phyloP scores from a whole-genome alignment of 2,888 invertebrate species.

The Scelioninae gen. 2 region DNA sequence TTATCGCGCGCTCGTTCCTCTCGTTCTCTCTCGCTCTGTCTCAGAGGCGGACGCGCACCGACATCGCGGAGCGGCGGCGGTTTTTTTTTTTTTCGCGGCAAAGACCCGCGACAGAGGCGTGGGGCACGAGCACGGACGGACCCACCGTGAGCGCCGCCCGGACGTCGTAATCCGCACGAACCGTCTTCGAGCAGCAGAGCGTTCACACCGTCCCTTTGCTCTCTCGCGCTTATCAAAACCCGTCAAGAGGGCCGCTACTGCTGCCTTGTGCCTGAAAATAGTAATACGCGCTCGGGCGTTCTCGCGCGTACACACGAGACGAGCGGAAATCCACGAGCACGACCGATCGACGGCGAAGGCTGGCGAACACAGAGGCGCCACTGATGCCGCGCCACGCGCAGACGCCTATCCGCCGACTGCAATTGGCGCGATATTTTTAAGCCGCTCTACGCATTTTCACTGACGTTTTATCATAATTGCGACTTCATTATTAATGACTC shows the following conservation, averaged over 20 bases:
- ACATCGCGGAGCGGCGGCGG: constrained; percentile 40
- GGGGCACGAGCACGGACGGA: constrained; percentile 4
- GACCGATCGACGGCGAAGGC: constrained; percentile 15
- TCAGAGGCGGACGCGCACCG: constrained; percentile 53
- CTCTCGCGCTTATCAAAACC: constrained; percentile 52
- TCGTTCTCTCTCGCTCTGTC: constrained; percentile 6
- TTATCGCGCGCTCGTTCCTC: constrained; percentile 27
- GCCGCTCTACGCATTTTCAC: too few relatives aligned
- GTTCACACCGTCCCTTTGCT: constrained; percentile 33
- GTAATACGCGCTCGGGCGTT: constrained; percentile 72
- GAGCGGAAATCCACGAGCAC: constrained; percentile 33
- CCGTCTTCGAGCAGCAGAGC: constrained; percentile 45
- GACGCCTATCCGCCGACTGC: too few relatives aligned
- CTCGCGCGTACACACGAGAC: constrained; percentile 60
- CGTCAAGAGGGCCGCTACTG: constrained; percentile 56
- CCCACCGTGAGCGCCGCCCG: constrained; percentile 25
- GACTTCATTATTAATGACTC: too few relatives aligned
- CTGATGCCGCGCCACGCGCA: neutral
- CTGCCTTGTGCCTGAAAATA: constrained; percentile 73
- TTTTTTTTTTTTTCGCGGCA: neutral
- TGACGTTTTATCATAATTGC: too few relatives aligned
- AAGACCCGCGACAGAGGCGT: neutral
- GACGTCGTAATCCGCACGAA: constrained; percentile 13
- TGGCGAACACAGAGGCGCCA: constrained; percentile 19
- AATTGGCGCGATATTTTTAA: neutral